These are phyloP conservation scores for Drosophila hamatofila DNA, from an alignment of 2,888 invertebrate species.

Conservation along the genomic window DNA sequence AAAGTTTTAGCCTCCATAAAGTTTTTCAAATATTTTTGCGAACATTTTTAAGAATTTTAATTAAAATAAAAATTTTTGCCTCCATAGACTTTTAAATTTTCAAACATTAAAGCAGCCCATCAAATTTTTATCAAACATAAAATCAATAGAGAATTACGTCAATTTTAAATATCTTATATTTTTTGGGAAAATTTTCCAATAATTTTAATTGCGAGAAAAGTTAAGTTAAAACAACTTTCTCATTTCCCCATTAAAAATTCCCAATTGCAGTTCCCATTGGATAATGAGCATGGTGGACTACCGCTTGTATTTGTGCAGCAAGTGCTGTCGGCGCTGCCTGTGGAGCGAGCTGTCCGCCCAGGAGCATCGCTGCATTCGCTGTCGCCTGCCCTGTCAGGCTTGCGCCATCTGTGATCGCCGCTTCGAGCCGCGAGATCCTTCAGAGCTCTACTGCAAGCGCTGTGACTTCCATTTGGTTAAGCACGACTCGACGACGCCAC, in stretches of 20 bases:
- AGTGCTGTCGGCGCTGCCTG: constrained; percentile 40
- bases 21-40: no score
- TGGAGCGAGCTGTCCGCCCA: constrained; percentile 48
- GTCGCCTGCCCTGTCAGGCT: constrained; percentile 27
- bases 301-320: constrained; percentile 45
- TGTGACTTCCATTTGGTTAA: constrained; percentile 50
- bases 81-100: no score
- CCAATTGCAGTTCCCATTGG: not conserved
- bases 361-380: constrained; percentile 53
- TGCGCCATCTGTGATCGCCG: constrained; percentile 47
- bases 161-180: no score
- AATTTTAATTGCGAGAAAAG: not conserved
- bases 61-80: no score
- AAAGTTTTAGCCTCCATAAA: no score
- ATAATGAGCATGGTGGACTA: constrained; percentile 21
- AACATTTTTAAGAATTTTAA: no score
- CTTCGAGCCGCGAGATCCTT: constrained; percentile 43
- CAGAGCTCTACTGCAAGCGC: constrained; percentile 48
- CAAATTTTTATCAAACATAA: no score
- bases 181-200: no score
- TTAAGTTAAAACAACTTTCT: no score
- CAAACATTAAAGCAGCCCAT: no score
- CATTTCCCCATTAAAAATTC: not conserved
- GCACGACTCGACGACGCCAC: constrained; percentile 21
- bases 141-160: no score